phyloP scores from a whole-genome alignment of 1,140 invertebrate species.

The Vanessa atalanta region DNA sequence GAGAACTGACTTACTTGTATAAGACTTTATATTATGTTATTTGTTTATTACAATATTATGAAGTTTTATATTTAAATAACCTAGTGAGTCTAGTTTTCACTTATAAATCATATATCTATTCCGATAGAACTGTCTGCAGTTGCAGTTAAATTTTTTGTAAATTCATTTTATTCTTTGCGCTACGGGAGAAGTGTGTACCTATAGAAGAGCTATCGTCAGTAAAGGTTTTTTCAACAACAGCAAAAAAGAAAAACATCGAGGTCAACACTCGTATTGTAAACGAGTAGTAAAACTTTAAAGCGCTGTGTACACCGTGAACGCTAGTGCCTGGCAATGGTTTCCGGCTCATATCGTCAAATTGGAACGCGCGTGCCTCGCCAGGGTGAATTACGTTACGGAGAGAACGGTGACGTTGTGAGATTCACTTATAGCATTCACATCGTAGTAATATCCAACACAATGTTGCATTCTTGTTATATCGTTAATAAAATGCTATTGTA shows the following conservation, averaged over 20 bases:
- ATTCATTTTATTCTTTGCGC: conserved; percentile 20
- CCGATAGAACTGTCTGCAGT: neutral
- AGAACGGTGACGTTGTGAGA: conserved; percentile 36
- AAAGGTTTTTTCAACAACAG: conserved; percentile 39
- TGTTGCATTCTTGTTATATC: conserved; percentile 54
- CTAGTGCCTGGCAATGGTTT: conserved; percentile 52
- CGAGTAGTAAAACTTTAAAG: conserved; percentile 47
- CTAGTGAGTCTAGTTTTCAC: too few species aligned
- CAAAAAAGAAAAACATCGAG: conserved; percentile 43
- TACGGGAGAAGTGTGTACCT: conserved; percentile 18
- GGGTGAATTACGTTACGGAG: conserved; percentile 45
- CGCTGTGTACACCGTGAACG: conserved; percentile 37
- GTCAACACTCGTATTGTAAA: conserved; percentile 44
- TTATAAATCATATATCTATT: neutral
- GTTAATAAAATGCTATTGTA: conserved; percentile 69
- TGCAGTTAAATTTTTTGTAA: neutral
- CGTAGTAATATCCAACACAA: conserved; percentile 41
- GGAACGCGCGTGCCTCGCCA: conserved; percentile 48
- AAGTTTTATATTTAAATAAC: too few species aligned
- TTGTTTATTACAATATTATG: too few species aligned
- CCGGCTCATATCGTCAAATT: conserved; percentile 57
- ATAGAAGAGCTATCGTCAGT: conserved; percentile 23
- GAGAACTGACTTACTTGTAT: neutral
- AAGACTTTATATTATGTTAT: conserved; percentile 9
- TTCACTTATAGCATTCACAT: conserved; percentile 43